A percentile compares a stretch with the other conserved stretches of the same genome.
Conservation (phyloP, 2,888 invertebrate genomes). For the Mycalesis mineus region DNA sequence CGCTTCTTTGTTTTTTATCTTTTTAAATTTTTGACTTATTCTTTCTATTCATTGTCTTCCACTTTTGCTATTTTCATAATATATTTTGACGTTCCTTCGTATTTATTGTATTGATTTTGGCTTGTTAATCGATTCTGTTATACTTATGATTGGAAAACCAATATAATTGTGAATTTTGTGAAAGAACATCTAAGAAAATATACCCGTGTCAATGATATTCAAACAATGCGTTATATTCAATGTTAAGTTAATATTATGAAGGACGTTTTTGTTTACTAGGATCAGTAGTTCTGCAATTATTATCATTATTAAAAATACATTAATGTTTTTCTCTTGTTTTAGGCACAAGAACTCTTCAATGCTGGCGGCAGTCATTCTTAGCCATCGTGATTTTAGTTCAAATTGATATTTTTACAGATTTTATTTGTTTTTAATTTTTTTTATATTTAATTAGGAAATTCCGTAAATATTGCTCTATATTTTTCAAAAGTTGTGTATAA, state of each 20-base stretch:
- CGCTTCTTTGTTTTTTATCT: slow-evolving; percentile 7
- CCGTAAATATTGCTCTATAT: not conserved
- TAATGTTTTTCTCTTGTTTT: slow-evolving; percentile 45
- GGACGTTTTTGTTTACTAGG: too few relatives aligned
- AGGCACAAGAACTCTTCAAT: slow-evolving; percentile 56
- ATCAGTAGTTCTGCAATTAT: not conserved
- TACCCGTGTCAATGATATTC: too few relatives aligned
- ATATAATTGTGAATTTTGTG: too few relatives aligned
- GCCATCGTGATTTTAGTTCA: slow-evolving; percentile 59
- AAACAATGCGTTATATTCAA: too few relatives aligned
- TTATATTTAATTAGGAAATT: not conserved
- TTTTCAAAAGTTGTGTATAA: not conserved
- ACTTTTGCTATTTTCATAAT: too few relatives aligned
- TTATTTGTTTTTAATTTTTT: slow-evolving; percentile 27
- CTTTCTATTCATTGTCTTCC: slow-evolving; percentile 12
- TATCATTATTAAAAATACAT: not conserved
- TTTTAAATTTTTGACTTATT: slow-evolving; percentile 17
- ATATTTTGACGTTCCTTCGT: too few relatives aligned
- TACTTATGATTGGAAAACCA: too few relatives aligned
- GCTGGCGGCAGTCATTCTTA: slow-evolving; percentile 61
- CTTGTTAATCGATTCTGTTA: too few relatives aligned
- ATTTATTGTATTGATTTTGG: too few relatives aligned
- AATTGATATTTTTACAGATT: slow-evolving; percentile 56
- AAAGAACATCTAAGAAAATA: too few relatives aligned
- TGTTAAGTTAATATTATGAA: too few relatives aligned